Conservation (phyloP, 2,113 vertebrate genomes). For the Ctenomys sociabilis region DNA sequence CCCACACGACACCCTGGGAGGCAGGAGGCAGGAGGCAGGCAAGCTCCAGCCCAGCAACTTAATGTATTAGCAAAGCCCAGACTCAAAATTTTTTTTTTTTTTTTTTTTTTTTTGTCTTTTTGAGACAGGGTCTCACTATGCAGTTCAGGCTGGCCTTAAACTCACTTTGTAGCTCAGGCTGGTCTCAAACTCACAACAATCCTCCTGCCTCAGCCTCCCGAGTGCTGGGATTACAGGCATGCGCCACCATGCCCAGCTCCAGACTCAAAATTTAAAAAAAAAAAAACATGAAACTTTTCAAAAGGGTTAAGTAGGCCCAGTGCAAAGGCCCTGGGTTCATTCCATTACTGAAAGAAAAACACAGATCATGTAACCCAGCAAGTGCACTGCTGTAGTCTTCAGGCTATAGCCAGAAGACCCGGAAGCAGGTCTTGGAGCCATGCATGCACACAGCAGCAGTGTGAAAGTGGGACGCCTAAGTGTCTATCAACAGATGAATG, state of each 20-base stretch:
- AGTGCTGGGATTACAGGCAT: too few species aligned
- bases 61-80: background rate
- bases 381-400: background rate
- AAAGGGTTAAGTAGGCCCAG: background rate
- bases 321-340: background rate
- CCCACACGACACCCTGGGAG: background rate
- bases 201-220: too few species aligned
- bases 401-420: background rate
- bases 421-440: background rate
- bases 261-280: background rate
- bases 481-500: accelerated
- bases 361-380: too few species aligned
- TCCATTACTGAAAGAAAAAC: background rate
- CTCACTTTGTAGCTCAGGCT: too few species aligned
- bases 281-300: too few species aligned
- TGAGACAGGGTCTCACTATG: too few species aligned
- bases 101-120: too few species aligned
- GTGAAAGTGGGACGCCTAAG: background rate
- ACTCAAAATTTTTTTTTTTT: background rate
- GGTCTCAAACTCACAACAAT: too few species aligned
- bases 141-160: too few species aligned
- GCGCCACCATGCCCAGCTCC: too few species aligned
- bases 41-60: background rate
- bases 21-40: background rate
- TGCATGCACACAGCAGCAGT: background rate